Conservation (phyloP, 2,113 vertebrate species). For the Seriola quinqueradiata region DNA sequence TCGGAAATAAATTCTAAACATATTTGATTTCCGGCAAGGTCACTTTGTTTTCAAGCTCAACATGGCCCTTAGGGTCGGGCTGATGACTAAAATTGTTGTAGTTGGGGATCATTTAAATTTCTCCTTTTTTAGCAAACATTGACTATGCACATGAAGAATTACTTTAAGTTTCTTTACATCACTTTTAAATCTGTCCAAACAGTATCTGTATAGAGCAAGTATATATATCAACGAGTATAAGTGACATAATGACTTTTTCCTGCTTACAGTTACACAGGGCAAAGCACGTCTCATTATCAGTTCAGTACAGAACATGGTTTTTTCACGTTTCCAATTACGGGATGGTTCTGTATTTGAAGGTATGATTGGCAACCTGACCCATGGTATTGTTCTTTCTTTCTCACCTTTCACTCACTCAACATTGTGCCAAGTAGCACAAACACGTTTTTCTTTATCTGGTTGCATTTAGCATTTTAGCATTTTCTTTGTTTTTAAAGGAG, state of each 20-base stretch:
- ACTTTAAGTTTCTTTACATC: background rate
- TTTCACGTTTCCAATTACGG: too few relatives aligned
- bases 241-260: background rate
- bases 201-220: background rate
- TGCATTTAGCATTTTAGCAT: background rate
- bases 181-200: background rate
- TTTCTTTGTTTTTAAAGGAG: background rate
- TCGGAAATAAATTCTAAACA: too few relatives aligned
- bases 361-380: too few relatives aligned
- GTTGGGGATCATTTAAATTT: conserved; percentile 1
- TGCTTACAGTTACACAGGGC: too few relatives aligned
- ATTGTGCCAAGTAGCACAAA: background rate
- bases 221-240: background rate
- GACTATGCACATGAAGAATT: background rate
- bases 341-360: too few relatives aligned
- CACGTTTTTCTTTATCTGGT: background rate
- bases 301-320: too few relatives aligned
- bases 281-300: too few relatives aligned
- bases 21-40: background rate
- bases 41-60: background rate
- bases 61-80: too few relatives aligned
- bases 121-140: background rate
- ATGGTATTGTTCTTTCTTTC: too few relatives aligned
- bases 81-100: background rate
- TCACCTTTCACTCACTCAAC: background rate